Evolutionary conservation across 2,113 vertebrate species (phyloP).

Genomic region (Apaloderma vittatum): DNA sequence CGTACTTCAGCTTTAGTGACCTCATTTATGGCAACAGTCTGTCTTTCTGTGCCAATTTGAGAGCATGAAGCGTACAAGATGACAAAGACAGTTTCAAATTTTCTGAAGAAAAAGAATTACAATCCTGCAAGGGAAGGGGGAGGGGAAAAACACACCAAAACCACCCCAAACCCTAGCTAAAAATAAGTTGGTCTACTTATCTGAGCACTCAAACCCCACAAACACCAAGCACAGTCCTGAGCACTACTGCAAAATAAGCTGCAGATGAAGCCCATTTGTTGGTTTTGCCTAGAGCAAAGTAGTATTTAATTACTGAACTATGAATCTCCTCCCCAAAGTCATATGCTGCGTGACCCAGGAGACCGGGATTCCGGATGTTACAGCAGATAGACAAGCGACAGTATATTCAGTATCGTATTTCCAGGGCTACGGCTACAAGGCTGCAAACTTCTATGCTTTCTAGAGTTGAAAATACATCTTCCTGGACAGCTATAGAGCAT

Average conservation of each 20-base stretch:
- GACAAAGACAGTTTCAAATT: constrained; percentile 58
- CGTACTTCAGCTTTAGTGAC: constrained; percentile 65
- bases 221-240: not conserved
- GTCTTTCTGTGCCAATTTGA: constrained; percentile 57
- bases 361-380: constrained; percentile 30
- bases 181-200: constrained; percentile 43
- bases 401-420: not conserved
- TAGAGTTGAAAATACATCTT: not conserved
- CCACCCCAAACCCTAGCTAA: constrained; percentile 19
- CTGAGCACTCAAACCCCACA: not conserved
- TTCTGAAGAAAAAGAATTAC: constrained; percentile 55
- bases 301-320: constrained; percentile 63
- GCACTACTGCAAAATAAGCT: constrained; percentile 16
- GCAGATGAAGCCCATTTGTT: constrained; percentile 54
- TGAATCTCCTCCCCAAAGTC: constrained; percentile 14
- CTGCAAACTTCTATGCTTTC: not conserved
- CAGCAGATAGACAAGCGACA: not conserved
- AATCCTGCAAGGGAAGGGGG: not conserved
- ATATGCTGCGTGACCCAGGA: not conserved
- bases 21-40: constrained; percentile 68
- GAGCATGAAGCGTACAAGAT: constrained; percentile 47
- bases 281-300: constrained; percentile 54
- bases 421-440: not conserved
- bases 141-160: not conserved
- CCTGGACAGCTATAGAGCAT: not conserved